Evolutionary conservation across 2,888 invertebrate genomes (phyloP), one percentile per base, ranked within the genome.

Genomic region (Andrena minutula): DNA sequence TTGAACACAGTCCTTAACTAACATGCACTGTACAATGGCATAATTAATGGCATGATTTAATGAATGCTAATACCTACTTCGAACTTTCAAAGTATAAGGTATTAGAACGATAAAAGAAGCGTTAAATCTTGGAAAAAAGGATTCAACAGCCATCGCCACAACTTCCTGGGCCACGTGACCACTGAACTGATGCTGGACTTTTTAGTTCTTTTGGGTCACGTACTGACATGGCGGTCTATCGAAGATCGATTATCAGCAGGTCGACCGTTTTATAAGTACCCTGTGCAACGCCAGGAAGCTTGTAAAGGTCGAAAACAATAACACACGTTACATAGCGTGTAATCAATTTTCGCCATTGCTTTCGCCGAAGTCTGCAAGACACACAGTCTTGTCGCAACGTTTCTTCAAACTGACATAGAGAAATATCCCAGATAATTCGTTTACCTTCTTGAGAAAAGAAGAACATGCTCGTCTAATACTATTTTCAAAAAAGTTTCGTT

Each of bases 251-350:
- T 70, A 70, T 70, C 60, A 12, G n/a, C 58, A 58, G 58, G 5
- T 70, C 70, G 41, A 70, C 26, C 58, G 58, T 58, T 65, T 47
- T 41, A 65, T 47, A 65, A 65, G 41, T 26, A 65, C 64, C n/a
- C 35, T 16, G 41, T 30, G 30, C 8, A 58, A 28, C 58, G 58
- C 26, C 28, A 58, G 26, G 26, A 58, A 58, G 28, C 58, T 58
- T 58, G 16, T 26, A 58, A 58, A 26, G 58, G 28, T 26, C 26
- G 4, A 5, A 28, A 58, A 58, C 58, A 58, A 58, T 56, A 56
- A 26, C 16, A 41, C 41, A 41, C 41, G 41, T 41, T 41, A 26
- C 12, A 56, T 12, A 23, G 26, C 26, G 56, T 56, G 56, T 10
- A 56, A 56, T 56, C 23, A 56, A 56, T 56, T 56, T 56, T 56